These are phyloP conservation scores for Ceratothoa steindachneri DNA, from an alignment of 2,888 invertebrate genomes.

Conservation along the genomic window DNA sequence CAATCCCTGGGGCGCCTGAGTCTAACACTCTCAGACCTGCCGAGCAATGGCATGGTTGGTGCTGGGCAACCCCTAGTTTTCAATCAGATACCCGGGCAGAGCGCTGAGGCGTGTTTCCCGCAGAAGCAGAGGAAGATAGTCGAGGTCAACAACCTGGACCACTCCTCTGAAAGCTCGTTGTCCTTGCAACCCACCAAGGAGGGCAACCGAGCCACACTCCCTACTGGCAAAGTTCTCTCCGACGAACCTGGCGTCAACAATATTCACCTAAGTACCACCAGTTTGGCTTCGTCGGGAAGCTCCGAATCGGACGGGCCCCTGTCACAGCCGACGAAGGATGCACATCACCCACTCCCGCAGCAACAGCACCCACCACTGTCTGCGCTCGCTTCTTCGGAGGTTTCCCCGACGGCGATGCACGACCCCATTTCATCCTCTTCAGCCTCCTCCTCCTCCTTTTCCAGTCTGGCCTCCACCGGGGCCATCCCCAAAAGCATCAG, in stretches of 20 bases:
- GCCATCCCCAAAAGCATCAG: conserved; percentile 88
- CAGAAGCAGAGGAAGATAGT: neutral
- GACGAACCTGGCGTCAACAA: conserved; percentile 23
- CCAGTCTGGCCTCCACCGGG: conserved; percentile 55
- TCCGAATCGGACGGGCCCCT: conserved; percentile 17
- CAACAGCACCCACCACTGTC: neutral
- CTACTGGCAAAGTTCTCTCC: neutral
- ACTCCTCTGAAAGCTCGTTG: neutral
- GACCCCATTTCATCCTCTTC: neutral
- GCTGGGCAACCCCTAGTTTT: conserved; percentile 21
- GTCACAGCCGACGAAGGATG: neutral
- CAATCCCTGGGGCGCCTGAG: conserved; percentile 38
- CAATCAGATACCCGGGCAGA: neutral
- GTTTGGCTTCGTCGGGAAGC: conserved; percentile 58
- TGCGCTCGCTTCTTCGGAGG: neutral
- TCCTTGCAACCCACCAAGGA: neutral
- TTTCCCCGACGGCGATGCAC: neutral
- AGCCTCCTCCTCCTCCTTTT: conserved; percentile 8
- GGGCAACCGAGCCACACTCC: neutral
- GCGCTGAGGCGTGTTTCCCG: neutral
- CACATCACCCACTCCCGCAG: neutral
- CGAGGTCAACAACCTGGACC: neutral
- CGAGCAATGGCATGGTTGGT: conserved; percentile 37
- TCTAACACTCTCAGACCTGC: conserved; percentile 31
- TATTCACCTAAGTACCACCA: conserved; percentile 58